Conservation (phyloP, 2,888 invertebrate genomes). For the Trachelus troglodyta region DNA sequence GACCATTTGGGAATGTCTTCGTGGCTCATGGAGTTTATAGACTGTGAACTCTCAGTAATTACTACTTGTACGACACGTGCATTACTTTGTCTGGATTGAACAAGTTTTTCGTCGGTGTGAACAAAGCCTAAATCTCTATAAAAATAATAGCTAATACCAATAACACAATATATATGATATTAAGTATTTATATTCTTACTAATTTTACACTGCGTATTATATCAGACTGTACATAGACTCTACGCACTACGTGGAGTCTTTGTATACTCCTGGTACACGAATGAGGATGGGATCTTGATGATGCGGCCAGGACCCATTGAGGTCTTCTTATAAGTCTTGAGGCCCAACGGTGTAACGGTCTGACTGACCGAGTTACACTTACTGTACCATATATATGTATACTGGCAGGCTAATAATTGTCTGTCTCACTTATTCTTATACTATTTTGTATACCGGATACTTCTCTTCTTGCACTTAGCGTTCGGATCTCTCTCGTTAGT, state of each 20-base stretch:
- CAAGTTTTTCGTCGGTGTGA: background rate
- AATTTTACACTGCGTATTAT: background rate
- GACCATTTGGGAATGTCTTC: background rate
- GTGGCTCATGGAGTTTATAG: background rate
- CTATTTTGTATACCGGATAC: background rate
- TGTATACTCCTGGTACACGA: background rate
- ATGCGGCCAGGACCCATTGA: constrained; percentile 52
- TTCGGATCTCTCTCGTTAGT: background rate
- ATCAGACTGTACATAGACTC: background rate
- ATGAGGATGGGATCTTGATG: constrained; percentile 14
- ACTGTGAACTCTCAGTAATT: background rate
- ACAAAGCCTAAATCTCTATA: background rate
- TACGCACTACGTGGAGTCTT: background rate
- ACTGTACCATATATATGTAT: background rate
- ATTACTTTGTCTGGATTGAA: background rate
- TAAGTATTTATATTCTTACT: background rate
- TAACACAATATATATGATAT: background rate
- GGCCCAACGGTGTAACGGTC: constrained; percentile 48
- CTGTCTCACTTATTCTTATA: background rate
- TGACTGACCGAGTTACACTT: constrained; percentile 52
- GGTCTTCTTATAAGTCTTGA: constrained; percentile 45
- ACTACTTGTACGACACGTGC: background rate
- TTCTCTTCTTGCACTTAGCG: background rate
- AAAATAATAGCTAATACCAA: background rate
- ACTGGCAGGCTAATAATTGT: background rate